These are phyloP conservation scores for Sandelia bainsii DNA, from an alignment of 2,797 vertebrate genomes.

Conservation along the genomic window DNA sequence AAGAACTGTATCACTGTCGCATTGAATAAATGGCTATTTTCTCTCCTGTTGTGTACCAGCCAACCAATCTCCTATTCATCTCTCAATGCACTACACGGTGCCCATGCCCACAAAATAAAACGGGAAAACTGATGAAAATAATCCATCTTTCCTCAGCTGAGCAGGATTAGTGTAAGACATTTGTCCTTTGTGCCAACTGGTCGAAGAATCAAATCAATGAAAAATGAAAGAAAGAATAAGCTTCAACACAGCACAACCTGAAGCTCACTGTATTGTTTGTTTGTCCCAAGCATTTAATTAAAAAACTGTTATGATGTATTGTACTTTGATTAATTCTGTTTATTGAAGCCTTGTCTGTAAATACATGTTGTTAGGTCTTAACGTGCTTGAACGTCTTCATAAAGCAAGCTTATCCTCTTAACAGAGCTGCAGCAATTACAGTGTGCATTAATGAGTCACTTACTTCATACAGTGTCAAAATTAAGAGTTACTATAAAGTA, in stretches of 20 bases:
- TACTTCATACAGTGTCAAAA: background rate
- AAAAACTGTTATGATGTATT: slow-evolving; percentile 7
- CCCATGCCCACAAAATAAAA: slow-evolving; percentile 23
- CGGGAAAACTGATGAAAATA: slow-evolving; percentile 42
- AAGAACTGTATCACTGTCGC: slow-evolving; percentile 12
- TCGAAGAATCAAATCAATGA: slow-evolving; percentile 19
- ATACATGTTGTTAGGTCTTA: background rate
- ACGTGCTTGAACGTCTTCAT: background rate
- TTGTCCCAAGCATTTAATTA: slow-evolving; percentile 11
- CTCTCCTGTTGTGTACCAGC: background rate
- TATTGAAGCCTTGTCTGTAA: slow-evolving; percentile 2
- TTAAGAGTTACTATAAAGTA: background rate
- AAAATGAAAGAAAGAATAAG: slow-evolving; percentile 21
- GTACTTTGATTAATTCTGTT: slow-evolving; percentile 28
- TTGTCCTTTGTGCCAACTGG: slow-evolving; percentile 5
- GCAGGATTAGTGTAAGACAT: slow-evolving; percentile 17
- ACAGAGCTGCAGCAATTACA: background rate
- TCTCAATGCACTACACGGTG: background rate
- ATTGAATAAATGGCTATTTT: slow-evolving; percentile 24
- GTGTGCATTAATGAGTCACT: background rate
- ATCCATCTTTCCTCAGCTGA: slow-evolving; percentile 43
- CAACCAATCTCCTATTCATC: slow-evolving; percentile 29
- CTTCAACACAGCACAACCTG: background rate
- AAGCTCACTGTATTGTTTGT: background rate
- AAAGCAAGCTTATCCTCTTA: background rate